Base-by-base conservation (phyloP, 2,888 invertebrate species). In the Encarsia formosa region DNA sequence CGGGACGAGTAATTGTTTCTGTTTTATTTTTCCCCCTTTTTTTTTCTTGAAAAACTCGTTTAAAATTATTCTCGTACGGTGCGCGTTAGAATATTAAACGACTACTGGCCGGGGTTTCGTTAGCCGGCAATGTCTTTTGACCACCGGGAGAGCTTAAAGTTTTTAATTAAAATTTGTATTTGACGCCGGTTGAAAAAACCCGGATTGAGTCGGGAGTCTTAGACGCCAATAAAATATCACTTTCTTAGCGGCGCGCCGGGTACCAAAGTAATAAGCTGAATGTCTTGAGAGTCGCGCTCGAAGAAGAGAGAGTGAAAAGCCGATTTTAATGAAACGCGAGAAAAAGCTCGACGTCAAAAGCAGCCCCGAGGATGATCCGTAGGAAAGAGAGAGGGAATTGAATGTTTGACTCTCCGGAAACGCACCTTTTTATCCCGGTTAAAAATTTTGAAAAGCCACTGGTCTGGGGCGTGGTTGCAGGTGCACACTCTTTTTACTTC, bases 401-500 rank as follows among this genome's bases (percentile, higher is more conserved):
- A 54, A 51, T 50, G 51, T 47, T 48, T 51, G 51, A 51, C 34
- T 32, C 46, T 20, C 49, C 51, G 37, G n/a, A n/a, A n/a, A n/a
- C n/a, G n/a, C n/a, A n/a, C n/a, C n/a, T n/a, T n/a, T n/a, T n/a
- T n/a, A n/a, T n/a, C n/a, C n/a, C n/a, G n/a, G n/a, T n/a, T n/a
- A n/a, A n/a, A n/a, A n/a, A n/a, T n/a, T n/a, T n/a, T n/a, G n/a
- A n/a, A n/a, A n/a, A n/a, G n/a, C n/a, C n/a, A n/a, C n/a, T n/a
- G n/a, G n/a, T n/a, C n/a, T n/a, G n/a, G n/a, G n/a, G n/a, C n/a
- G n/a, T n/a, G n/a, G n/a, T n/a, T n/a, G n/a, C n/a, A n/a, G n/a
- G n/a, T n/a, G n/a, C n/a, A n/a, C n/a, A n/a, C n/a, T n/a, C n/a
- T n/a, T n/a, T n/a, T n/a, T n/a, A n/a, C n/a, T n/a, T n/a, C n/a